Evolutionary conservation across 2,888 invertebrate species (phyloP).

Genomic region (Nomada lathburiana): DNA sequence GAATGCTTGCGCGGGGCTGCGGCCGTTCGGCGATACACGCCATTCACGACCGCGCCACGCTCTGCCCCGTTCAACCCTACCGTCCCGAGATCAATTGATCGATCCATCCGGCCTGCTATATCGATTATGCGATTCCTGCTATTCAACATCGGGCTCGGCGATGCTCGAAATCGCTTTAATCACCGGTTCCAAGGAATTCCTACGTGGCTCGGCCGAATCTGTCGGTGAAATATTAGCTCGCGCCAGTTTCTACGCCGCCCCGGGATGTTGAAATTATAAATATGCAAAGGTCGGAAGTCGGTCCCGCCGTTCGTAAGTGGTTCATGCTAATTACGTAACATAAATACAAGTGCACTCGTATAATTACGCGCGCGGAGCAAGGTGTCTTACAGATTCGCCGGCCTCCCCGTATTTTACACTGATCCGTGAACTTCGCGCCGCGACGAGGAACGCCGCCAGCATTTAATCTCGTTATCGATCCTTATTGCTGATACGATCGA

Average conservation of each 20-base stretch:
- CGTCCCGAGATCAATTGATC: slow-evolving; percentile 49
- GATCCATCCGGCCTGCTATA: slow-evolving; percentile 21
- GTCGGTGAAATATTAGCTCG: slow-evolving; percentile 19
- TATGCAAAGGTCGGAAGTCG: slow-evolving; percentile 32
- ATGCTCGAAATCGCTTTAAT: not conserved
- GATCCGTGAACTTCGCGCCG: not conserved
- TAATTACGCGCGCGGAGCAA: slow-evolving; percentile 23
- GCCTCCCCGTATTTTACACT: not conserved
- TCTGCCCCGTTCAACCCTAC: slow-evolving; percentile 12
- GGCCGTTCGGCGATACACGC: slow-evolving; percentile 57
- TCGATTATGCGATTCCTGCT: not conserved
- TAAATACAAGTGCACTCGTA: slow-evolving; percentile 38
- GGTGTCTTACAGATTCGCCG: not conserved
- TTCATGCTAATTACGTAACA: slow-evolving; percentile 48
- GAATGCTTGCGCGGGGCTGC: slow-evolving; percentile 63
- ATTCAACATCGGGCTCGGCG: not conserved
- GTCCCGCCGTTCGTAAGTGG: slow-evolving; percentile 31
- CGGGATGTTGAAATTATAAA: slow-evolving; percentile 39
- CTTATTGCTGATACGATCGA: not conserved
- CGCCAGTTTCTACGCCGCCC: not conserved
- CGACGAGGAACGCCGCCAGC: not conserved
- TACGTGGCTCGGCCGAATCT: not conserved
- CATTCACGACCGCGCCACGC: slow-evolving; percentile 38
- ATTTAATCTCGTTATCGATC: too few species aligned
- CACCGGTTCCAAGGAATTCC: slow-evolving; percentile 7